These are phyloP conservation scores for Globicephala melas DNA, from an alignment of 2,113 vertebrate species.

Conservation along the genomic window DNA sequence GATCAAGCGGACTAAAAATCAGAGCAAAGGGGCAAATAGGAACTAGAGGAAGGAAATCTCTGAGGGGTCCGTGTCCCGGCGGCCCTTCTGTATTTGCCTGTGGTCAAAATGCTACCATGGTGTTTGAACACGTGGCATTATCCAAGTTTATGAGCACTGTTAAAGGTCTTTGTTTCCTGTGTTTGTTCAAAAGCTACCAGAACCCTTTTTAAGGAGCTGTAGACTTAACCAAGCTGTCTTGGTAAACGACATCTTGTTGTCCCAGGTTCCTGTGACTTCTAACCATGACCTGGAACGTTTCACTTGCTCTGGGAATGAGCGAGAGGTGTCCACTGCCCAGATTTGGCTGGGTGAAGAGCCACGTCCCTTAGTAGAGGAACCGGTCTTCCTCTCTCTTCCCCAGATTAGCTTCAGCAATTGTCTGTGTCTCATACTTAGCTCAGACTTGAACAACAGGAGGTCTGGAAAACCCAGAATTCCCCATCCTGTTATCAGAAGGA, in stretches of 20 bases:
- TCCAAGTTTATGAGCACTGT: neutral
- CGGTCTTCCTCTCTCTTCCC: neutral
- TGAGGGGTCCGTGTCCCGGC: neutral
- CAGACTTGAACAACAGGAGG: neutral
- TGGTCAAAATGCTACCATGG: neutral
- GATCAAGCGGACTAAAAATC: conserved; percentile 1
- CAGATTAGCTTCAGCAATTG: neutral
- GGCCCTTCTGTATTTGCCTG: neutral
- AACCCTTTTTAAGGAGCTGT: neutral
- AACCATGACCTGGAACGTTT: conserved; percentile 15
- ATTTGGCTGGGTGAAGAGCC: neutral
- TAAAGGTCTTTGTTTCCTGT: neutral
- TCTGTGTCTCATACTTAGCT: neutral
- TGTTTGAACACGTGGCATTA: neutral
- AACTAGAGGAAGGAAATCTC: neutral
- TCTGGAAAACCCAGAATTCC: neutral
- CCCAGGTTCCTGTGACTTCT: neutral
- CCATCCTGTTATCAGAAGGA: neutral
- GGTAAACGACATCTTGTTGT: conserved; percentile 53
- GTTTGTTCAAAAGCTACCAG: neutral
- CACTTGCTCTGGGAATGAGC: conserved; percentile 52
- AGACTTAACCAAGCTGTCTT: conserved; percentile 38
- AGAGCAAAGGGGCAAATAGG: neutral
- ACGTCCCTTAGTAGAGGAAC: neutral
- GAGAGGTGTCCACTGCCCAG: neutral